Percentiles rank a stretch among this genome's conserved stretches.
Conservation (phyloP, 2,888 invertebrate genomes). For the Drosophila trichaetosa region DNA sequence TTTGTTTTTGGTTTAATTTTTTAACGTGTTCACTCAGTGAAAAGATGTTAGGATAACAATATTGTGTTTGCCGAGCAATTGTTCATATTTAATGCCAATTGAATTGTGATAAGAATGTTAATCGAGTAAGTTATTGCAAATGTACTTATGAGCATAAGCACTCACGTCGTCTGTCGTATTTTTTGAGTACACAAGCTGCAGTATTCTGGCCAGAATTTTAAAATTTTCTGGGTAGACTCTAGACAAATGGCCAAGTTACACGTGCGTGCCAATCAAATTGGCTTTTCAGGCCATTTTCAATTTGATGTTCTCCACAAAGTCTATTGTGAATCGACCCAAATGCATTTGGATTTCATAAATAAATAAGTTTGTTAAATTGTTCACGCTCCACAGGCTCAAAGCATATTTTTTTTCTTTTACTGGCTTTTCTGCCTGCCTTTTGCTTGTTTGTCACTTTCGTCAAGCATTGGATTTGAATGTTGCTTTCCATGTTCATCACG, state of each 20-base stretch:
- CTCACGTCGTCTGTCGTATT: slow-evolving; percentile 14
- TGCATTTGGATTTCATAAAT: slow-evolving; percentile 74
- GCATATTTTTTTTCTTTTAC: not conserved
- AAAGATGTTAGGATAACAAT: not conserved
- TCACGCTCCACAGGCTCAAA: slow-evolving; percentile 42
- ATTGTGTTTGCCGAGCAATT: slow-evolving; percentile 8
- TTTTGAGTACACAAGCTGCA: slow-evolving; percentile 20
- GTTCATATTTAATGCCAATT: slow-evolving; percentile 23
- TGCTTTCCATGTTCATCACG: slow-evolving; percentile 72
- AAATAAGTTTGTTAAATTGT: slow-evolving; percentile 77
- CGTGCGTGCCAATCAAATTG: slow-evolving; percentile 64
- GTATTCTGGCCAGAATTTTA: slow-evolving; percentile 26
- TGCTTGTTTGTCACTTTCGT: slow-evolving; percentile 64
- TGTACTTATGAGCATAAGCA: slow-evolving; percentile 16
- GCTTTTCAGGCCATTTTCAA: slow-evolving; percentile 58
- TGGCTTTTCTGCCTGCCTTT: slow-evolving; percentile 13
- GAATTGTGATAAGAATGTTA: slow-evolving; percentile 1
- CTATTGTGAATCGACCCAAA: slow-evolving; percentile 56
- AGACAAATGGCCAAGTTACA: slow-evolving; percentile 46
- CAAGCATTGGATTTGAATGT: slow-evolving; percentile 66
- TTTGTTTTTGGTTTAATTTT: not conserved
- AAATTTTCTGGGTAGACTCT: slow-evolving; percentile 27
- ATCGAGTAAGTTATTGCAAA: slow-evolving; percentile 9
- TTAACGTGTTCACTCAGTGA: not conserved
- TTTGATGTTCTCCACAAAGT: slow-evolving; percentile 62